A percentile compares a stretch with the other conserved stretches of the same genome.
These are phyloP conservation scores for Osedax frankpressi DNA, from an alignment of 2,888 invertebrate species.

Conservation along the genomic window DNA sequence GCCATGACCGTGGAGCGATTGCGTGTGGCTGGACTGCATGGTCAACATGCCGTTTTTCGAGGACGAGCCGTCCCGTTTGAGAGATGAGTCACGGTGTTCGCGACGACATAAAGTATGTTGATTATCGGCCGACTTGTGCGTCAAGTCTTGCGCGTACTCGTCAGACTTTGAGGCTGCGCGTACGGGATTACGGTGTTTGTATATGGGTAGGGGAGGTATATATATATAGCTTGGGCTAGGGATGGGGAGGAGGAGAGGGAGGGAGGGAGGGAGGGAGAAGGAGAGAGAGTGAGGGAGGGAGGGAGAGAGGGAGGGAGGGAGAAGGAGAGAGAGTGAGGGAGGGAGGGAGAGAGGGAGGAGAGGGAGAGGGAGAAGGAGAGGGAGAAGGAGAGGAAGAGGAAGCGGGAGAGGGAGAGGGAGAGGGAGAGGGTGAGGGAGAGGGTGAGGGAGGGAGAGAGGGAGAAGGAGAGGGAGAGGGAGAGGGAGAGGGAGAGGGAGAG, in stretches of 20 bases:
- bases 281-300: neutral
- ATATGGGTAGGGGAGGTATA: too few relatives aligned
- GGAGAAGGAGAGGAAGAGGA: neutral
- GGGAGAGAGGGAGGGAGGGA: too few relatives aligned
- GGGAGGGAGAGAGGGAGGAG: too few relatives aligned
- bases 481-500: constrained; percentile 16
- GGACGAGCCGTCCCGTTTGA: too few relatives aligned
- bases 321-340: too few relatives aligned
- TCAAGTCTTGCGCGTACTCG: too few relatives aligned
- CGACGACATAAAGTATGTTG: too few relatives aligned
- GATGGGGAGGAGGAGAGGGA: neutral
- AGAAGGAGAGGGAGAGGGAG: constrained; percentile 19
- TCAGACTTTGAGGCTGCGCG: too few relatives aligned
- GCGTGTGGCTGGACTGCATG: neutral
- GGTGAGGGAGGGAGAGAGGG: constrained; percentile 10
- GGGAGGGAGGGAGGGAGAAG: constrained; percentile 3
- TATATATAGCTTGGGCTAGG: neutral
- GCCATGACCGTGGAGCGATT: neutral
- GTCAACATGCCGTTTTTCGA: too few relatives aligned
- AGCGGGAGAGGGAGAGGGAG: constrained; percentile 1
- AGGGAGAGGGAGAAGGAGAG: constrained; percentile 13
- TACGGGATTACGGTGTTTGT: too few relatives aligned
- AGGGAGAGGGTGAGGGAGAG: constrained; percentile 10
- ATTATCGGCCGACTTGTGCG: too few relatives aligned
- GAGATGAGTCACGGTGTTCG: too few relatives aligned